A percentile compares a stretch with the other conserved stretches of the same genome.
Conservation (phyloP, 2,113 vertebrate species). For the Microtus ochrogaster region DNA sequence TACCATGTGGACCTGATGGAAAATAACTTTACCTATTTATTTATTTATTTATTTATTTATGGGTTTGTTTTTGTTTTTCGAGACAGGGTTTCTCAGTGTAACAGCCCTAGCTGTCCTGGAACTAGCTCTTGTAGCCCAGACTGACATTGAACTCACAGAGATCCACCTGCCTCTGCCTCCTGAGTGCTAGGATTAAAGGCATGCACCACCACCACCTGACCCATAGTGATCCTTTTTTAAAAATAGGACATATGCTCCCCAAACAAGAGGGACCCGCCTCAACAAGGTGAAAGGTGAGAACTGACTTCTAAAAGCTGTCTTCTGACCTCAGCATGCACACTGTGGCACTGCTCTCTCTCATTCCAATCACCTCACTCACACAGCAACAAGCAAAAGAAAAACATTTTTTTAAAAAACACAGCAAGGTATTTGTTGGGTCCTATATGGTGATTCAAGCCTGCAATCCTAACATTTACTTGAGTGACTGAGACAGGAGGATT, state of each 20-base stretch:
- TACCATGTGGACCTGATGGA: not conserved
- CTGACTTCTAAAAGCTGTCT: not conserved
- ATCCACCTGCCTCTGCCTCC: too few relatives aligned
- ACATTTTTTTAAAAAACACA: not conserved
- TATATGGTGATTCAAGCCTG: not conserved
- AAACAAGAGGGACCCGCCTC: not conserved
- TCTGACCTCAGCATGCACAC: not conserved
- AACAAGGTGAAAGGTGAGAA: not conserved
- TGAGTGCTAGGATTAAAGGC: too few relatives aligned
- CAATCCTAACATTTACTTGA: not conserved
- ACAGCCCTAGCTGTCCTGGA: too few relatives aligned
- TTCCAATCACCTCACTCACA: not conserved
- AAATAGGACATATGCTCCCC: not conserved
- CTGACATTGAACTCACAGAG: too few relatives aligned
- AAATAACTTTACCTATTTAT: not conserved
- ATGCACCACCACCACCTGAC: rapidly evolving
- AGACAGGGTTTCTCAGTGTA: too few relatives aligned
- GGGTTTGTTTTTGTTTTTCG: too few relatives aligned
- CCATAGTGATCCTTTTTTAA: not conserved
- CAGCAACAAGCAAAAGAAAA: not conserved
- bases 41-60: too few relatives aligned
- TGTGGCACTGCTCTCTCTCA: not conserved
- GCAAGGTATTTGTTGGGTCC: not conserved
- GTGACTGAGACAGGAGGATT: not conserved
- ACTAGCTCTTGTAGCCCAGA: too few relatives aligned